Evolutionary conservation across 2,113 vertebrate species (phyloP).

Genomic region (Tiliqua scincoides): DNA sequence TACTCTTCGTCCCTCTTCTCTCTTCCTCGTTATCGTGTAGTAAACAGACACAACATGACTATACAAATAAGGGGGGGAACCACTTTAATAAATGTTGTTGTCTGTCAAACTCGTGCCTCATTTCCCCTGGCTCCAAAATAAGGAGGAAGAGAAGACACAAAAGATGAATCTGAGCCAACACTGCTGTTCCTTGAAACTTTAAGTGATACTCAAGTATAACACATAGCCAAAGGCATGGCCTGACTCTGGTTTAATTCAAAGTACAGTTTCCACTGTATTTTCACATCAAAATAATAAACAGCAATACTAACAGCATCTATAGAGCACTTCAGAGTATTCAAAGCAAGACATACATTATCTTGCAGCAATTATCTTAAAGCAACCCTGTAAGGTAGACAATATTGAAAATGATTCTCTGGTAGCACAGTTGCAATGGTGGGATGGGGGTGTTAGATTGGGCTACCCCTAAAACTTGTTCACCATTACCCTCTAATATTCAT

Average conservation of each 20-base stretch:
- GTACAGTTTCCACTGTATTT: constrained; percentile 12
- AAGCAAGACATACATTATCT: neutral
- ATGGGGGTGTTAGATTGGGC: too few relatives aligned
- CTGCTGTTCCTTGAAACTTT: constrained; percentile 26
- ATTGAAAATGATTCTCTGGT: neutral
- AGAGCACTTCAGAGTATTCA: neutral
- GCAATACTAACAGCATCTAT: neutral
- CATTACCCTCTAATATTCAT: neutral
- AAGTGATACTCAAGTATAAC: constrained; percentile 30
- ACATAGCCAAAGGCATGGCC: neutral
- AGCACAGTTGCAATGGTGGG: too few relatives aligned
- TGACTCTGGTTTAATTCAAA: constrained; percentile 10
- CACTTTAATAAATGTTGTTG: constrained; percentile 44
- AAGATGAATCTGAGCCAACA: constrained; percentile 11
- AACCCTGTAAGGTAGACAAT: neutral
- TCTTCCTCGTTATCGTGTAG: constrained; percentile 63
- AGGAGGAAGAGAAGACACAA: constrained; percentile 38
- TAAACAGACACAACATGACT: constrained; percentile 63
- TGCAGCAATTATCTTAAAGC: neutral
- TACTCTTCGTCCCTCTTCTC: constrained; percentile 63
- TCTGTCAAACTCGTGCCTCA: neutral
- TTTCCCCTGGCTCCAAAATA: neutral
- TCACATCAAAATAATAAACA: neutral
- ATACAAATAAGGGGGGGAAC: neutral
- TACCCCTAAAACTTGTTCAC: too few relatives aligned